phyloP scores from a whole-genome alignment of 1,140 invertebrate species.

The Euschistus heros region DNA sequence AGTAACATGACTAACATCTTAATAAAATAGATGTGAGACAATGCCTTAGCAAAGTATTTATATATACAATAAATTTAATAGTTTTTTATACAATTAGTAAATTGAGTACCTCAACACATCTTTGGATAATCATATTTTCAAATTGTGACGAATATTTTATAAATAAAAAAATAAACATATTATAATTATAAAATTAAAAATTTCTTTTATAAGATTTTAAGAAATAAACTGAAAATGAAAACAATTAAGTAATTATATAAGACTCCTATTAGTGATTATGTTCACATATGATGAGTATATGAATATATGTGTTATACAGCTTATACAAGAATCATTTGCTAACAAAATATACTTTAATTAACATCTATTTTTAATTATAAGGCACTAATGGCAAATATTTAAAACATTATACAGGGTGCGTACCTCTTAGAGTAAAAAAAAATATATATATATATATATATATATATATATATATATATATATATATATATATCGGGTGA shows the following conservation, averaged over 20 bases:
- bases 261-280: neutral
- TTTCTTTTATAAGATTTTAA: neutral
- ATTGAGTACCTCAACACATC: neutral
- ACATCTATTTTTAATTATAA: neutral
- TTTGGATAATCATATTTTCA: neutral
- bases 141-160: neutral
- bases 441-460: too few species aligned
- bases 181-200: slow-evolving; percentile 6
- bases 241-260: neutral
- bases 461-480: too few species aligned
- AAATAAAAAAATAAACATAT: slow-evolving; percentile 1
- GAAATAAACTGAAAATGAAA: neutral
- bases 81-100: neutral
- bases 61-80: too few species aligned
- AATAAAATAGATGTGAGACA: too few species aligned
- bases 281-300: neutral
- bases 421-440: too few species aligned
- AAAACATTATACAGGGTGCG: slow-evolving; percentile 13
- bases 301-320: neutral
- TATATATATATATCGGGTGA: too few species aligned
- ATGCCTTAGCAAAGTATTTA: too few species aligned
- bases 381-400: slow-evolving; percentile 12
- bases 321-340: neutral
- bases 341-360: slow-evolving; percentile 2
- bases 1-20: too few species aligned